Evolutionary conservation across 1,140 invertebrate genomes (phyloP), one percentile per base, ranked within the genome.

Genomic region (Parapsyche elsis): DNA sequence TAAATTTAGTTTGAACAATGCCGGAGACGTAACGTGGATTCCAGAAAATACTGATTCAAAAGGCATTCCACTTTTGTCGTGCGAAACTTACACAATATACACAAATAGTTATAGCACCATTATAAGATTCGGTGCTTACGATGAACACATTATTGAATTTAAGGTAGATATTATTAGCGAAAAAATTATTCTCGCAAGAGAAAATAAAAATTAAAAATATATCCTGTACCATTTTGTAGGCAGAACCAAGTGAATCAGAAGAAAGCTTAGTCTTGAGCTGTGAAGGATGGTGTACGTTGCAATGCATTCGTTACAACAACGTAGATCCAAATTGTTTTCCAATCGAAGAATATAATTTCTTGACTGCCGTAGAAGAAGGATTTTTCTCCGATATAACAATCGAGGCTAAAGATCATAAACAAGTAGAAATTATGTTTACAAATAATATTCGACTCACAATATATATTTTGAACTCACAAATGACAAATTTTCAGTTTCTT

Each of bases 71-170:
- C 85, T 92, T 76, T 92, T 92, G 82, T 88, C 87, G 75, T 92
- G 91, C 86, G 91, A 92, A 84, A 92, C 91, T 57, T 92, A 91
- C 85, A 91, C 92, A 86, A 84, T 90, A 23, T 86, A 85, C 80
- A 85, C 84, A 26, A 84, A 85, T 14, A 84, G 84, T 30, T 49
- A 74, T 12, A 85, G 84, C 38, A 83, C 86, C 4, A 84, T 86
- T 71, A 84, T 90, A 61, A 85, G 88, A 61, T 91, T 92, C 87
- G 91, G 91, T 12, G 89, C 90, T 19, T 90, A 90, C 85, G 89
- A 88, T 57, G 91, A 91, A 10, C 89, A 91, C 86, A 88, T 92
- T 67, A 90, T 92, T 82, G 91, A 92, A 85, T 92, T 92, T 84
- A 88, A 87, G 84, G 91, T 92, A 85, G 45, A 14, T 30, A 9